phyloP scores from a whole-genome alignment of 2,888 invertebrate species.

The Opisthograptis luteolata region DNA sequence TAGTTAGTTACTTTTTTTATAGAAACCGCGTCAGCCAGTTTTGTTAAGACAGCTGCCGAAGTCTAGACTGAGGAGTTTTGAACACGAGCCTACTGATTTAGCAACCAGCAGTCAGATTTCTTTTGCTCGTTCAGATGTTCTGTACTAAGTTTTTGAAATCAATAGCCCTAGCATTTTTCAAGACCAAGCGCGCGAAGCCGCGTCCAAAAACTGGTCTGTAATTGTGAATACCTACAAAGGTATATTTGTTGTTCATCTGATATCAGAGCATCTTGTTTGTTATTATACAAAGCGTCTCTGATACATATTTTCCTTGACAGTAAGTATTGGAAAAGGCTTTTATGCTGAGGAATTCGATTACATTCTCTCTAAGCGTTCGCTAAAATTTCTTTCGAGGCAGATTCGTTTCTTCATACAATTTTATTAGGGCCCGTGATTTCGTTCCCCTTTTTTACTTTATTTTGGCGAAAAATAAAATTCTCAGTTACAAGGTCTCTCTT shows the following conservation, averaged over 20 bases:
- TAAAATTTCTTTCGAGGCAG: constrained; percentile 47
- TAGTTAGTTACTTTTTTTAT: no score
- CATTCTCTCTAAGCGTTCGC: constrained; percentile 45
- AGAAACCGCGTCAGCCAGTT: no score
- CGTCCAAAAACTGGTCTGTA: no score
- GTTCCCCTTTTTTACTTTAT: constrained; percentile 31
- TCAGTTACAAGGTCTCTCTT: constrained; percentile 19
- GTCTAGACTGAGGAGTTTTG: no score
- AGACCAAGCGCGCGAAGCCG: no score
- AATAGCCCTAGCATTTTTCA: no score
- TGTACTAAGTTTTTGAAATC: no score
- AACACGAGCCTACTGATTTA: no score
- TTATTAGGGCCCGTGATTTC: constrained; percentile 41
- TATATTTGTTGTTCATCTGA: constrained; percentile 1
- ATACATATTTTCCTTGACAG: constrained; percentile 60
- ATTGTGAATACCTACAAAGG: no score
- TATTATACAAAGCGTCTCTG: constrained; percentile 54
- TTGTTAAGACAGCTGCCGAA: no score
- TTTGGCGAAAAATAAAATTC: constrained; percentile 24
- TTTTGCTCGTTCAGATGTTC: no score
- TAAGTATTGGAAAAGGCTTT: constrained; percentile 53
- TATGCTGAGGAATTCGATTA: constrained; percentile 54
- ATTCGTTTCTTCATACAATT: constrained; percentile 46
- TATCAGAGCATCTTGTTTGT: constrained; percentile 47
- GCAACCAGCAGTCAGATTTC: no score